Evolutionary conservation across 2,797 vertebrate species (phyloP).

Genomic region (Presbytis comata): DNA sequence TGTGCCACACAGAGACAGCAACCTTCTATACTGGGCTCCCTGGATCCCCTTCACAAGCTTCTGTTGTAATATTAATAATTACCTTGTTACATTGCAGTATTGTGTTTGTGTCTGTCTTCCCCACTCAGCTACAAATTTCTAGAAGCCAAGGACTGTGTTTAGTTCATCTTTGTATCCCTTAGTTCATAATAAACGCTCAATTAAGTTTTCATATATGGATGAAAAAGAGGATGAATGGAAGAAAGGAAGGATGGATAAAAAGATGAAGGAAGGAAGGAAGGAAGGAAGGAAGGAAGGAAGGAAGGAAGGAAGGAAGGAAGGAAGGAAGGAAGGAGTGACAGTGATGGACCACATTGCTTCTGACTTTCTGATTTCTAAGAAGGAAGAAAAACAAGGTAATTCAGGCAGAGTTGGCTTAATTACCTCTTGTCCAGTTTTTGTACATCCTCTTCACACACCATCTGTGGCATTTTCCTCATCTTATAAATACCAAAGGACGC

Average conservation of each 20-base stretch:
- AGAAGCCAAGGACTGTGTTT: slow-evolving; percentile 45
- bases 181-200: background rate
- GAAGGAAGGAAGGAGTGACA: background rate
- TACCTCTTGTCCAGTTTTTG: slow-evolving; percentile 76
- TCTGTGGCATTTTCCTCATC: background rate
- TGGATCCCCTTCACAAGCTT: background rate
- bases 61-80: background rate
- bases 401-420: slow-evolving; percentile 62
- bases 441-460: slow-evolving; percentile 12
- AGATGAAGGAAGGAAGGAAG: rapidly evolving
- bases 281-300: too few species aligned
- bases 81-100: background rate
- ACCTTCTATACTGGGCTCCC: background rate
- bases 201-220: background rate
- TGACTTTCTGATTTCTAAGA: slow-evolving; percentile 20
- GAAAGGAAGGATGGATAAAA: too few species aligned
- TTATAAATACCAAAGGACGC: slow-evolving; percentile 70
- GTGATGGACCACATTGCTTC: background rate
- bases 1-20: background rate
- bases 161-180: background rate
- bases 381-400: slow-evolving; percentile 55
- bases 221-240: background rate
- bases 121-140: background rate
- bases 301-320: too few species aligned
- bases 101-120: background rate